A percentile compares a stretch with the other conserved stretches of the same genome.
phyloP scores from a whole-genome alignment of 1,140 invertebrate species.

The Panulirus ornatus region DNA sequence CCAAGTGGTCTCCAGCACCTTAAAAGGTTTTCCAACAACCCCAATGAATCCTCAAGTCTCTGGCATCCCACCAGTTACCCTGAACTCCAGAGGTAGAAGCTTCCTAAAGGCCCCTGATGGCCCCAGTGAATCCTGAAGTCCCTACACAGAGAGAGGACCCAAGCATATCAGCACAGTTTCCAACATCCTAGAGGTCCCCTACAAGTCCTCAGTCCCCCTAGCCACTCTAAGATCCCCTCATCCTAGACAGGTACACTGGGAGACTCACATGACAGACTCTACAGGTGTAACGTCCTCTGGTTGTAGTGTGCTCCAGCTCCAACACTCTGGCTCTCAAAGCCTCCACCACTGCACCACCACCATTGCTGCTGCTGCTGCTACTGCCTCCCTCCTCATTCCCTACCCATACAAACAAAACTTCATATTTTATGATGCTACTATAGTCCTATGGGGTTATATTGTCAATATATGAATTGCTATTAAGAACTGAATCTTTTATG shows the following conservation, averaged over 20 bases:
- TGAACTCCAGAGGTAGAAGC: no score
- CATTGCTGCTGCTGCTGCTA: neutral
- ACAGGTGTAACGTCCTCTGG: conserved; percentile 78
- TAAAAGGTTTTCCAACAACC: no score
- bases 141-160: no score
- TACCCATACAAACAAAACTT: neutral
- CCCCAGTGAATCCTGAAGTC: no score
- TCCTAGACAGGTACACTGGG: neutral
- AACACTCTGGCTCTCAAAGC: conserved; percentile 85
- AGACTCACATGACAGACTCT: conserved; percentile 71
- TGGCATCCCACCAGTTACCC: no score
- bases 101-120: no score
- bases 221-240: no score
- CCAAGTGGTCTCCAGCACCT: no score
- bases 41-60: no score
- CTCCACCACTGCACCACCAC: conserved; percentile 83
- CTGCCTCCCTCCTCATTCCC: conserved; percentile 3
- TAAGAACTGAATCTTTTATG: neutral
- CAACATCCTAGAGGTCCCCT: no score
- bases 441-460: neutral
- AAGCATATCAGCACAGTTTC: no score
- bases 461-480: neutral
- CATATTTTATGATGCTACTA: neutral
- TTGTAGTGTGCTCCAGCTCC: conserved; percentile 80
- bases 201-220: no score